Conservation (phyloP, 2,113 vertebrate genomes). For the Pteropus alecto region DNA sequence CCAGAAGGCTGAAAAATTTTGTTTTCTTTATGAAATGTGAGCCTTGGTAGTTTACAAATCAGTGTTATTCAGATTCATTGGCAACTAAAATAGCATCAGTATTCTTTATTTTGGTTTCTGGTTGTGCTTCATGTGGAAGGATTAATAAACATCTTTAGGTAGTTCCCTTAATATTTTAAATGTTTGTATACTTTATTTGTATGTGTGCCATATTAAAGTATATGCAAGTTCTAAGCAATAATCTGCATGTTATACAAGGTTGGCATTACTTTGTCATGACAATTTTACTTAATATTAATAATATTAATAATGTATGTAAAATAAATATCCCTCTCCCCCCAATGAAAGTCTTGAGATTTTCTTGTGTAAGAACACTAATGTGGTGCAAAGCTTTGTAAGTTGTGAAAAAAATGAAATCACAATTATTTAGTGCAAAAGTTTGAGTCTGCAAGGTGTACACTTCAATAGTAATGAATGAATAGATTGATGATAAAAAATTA, state of each 20-base stretch:
- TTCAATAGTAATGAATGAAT: neutral
- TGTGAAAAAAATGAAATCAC: slow-evolving; percentile 60
- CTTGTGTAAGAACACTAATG: slow-evolving; percentile 47
- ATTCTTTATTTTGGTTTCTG: slow-evolving; percentile 36
- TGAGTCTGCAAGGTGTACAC: neutral
- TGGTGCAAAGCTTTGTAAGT: slow-evolving; percentile 68
- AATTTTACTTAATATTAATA: slow-evolving; percentile 18
- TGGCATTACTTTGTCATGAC: slow-evolving; percentile 25
- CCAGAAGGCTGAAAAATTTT: neutral
- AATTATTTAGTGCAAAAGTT: slow-evolving; percentile 42
- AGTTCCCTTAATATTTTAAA: slow-evolving; percentile 41
- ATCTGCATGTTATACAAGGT: slow-evolving; percentile 79
- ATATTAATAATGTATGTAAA: slow-evolving; percentile 15
- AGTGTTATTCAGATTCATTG: slow-evolving; percentile 9
- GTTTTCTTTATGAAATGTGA: slow-evolving; percentile 46
- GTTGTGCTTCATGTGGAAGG: slow-evolving; percentile 22
- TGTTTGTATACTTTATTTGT: slow-evolving; percentile 68
- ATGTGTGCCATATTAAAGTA: slow-evolving; percentile 72
- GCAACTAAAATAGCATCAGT: neutral
- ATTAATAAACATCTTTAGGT: neutral
- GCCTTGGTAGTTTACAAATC: slow-evolving; percentile 42
- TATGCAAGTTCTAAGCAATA: slow-evolving; percentile 85
- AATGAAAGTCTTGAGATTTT: slow-evolving; percentile 66
- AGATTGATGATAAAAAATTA: neutral
- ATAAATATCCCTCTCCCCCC: neutral